These are phyloP conservation scores for Pipistrellus pipistrellus DNA, from an alignment of 2,797 vertebrate species.

Conservation along the genomic window DNA sequence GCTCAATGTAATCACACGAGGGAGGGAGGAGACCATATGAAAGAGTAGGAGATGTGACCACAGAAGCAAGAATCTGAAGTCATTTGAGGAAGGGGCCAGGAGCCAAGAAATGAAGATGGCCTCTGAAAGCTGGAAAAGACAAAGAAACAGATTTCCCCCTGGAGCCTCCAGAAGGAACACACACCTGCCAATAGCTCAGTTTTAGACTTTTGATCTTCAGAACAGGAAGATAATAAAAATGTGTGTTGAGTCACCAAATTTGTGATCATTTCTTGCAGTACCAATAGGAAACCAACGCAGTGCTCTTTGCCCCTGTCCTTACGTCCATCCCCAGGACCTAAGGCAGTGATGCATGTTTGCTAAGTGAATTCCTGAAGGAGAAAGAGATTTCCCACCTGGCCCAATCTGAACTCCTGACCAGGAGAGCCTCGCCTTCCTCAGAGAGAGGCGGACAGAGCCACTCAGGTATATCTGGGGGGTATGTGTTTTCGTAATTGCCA, in stretches of 20 bases:
- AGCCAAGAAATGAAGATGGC: background rate
- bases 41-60: background rate
- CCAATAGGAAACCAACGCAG: background rate
- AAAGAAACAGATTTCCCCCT: background rate
- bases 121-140: background rate
- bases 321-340: background rate
- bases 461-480: background rate
- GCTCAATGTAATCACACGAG: background rate
- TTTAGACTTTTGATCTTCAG: constrained; percentile 4
- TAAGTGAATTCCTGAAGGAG: background rate
- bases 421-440: background rate
- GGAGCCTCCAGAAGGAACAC: background rate
- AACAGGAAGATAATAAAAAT: background rate
- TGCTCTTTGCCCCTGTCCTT: background rate
- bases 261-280: background rate
- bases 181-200: background rate
- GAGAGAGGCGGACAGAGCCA: background rate
- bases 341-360: background rate
- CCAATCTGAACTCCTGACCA: background rate
- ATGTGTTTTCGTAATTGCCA: constrained; percentile 1
- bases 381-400: background rate
- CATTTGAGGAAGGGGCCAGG: background rate
- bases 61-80: background rate
- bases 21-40: background rate
- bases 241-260: background rate